Conservation (phyloP, 2,888 invertebrate genomes). For the Amblyjoppa fuscipennis region DNA sequence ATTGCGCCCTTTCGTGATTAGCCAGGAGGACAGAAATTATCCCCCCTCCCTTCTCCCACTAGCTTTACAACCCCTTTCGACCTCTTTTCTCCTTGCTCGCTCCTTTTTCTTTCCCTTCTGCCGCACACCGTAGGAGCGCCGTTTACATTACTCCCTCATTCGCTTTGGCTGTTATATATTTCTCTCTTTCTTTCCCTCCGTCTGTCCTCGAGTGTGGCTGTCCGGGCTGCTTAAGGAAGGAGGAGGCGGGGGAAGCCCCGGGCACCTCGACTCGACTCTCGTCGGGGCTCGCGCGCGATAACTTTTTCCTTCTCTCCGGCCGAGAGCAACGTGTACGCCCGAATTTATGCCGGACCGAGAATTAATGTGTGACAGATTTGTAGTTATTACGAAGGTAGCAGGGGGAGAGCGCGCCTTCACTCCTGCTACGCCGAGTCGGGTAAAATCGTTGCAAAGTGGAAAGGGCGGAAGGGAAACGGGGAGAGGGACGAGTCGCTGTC, state of each 20-base stretch:
- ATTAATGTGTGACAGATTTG: conserved; percentile 85
- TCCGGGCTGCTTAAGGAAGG: conserved; percentile 36
- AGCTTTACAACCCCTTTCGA: conserved; percentile 3
- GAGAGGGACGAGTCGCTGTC: conserved; percentile 62
- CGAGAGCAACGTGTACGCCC: conserved; percentile 75
- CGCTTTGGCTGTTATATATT: conserved; percentile 33
- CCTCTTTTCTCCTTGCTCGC: conserved; percentile 7
- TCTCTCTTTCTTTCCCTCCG: conserved; percentile 51
- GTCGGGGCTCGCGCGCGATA: conserved; percentile 76
- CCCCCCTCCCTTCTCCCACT: not conserved
- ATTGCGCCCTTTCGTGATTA: no score
- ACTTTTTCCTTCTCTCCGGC: conserved; percentile 79
- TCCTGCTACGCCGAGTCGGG: conserved; percentile 42
- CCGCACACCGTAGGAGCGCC: not conserved
- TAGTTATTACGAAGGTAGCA: conserved; percentile 82
- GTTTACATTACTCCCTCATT: conserved; percentile 34
- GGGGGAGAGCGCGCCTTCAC: conserved; percentile 54
- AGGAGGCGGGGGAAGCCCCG: conserved; percentile 40
- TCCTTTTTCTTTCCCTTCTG: conserved; percentile 15
- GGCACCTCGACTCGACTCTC: conserved; percentile 40
- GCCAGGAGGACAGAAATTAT: not conserved
- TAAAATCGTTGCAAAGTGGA: conserved; percentile 48
- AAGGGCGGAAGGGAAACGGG: conserved; percentile 61
- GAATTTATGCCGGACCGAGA: conserved; percentile 84
- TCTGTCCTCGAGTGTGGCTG: conserved; percentile 36